These are phyloP conservation scores for Oncorhynchus tshawytscha DNA, from an alignment of 2,113 vertebrate genomes.

Conservation along the genomic window DNA sequence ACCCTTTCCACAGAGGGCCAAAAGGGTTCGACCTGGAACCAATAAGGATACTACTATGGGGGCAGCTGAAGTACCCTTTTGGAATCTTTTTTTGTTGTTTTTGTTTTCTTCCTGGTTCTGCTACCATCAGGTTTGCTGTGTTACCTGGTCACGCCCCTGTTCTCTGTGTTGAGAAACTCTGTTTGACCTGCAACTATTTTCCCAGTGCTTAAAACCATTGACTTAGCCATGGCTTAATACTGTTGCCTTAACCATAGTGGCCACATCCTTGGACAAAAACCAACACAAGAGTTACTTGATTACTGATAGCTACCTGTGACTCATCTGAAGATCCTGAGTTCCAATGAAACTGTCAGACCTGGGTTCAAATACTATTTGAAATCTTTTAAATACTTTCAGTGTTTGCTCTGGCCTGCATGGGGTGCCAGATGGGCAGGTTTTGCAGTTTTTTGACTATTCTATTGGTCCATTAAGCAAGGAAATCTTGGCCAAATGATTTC, in stretches of 20 bases:
- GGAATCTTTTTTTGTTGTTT: neutral
- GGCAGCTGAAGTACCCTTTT: too few species aligned
- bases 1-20: too few species aligned
- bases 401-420: too few species aligned
- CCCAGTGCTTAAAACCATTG: constrained; percentile 31
- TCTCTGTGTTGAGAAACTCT: constrained; percentile 39
- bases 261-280: constrained; percentile 56
- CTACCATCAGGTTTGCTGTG: neutral
- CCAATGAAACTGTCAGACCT: too few species aligned
- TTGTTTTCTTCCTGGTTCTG: constrained; percentile 10
- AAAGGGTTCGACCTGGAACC: too few species aligned
- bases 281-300: constrained; percentile 29
- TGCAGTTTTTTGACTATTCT: too few species aligned
- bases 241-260: constrained; percentile 31
- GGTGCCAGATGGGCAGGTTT: too few species aligned
- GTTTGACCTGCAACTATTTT: constrained; percentile 63
- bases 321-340: constrained; percentile 29
- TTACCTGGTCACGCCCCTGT: constrained; percentile 44
- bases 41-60: too few species aligned
- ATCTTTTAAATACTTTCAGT: too few species aligned
- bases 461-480: too few species aligned
- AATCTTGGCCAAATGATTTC: too few species aligned
- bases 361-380: too few species aligned
- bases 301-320: constrained; percentile 51
- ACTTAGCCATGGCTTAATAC: constrained; percentile 38